These are phyloP conservation scores for Argopecten irradians DNA, from an alignment of 1,140 invertebrate species.

Conservation along the genomic window DNA sequence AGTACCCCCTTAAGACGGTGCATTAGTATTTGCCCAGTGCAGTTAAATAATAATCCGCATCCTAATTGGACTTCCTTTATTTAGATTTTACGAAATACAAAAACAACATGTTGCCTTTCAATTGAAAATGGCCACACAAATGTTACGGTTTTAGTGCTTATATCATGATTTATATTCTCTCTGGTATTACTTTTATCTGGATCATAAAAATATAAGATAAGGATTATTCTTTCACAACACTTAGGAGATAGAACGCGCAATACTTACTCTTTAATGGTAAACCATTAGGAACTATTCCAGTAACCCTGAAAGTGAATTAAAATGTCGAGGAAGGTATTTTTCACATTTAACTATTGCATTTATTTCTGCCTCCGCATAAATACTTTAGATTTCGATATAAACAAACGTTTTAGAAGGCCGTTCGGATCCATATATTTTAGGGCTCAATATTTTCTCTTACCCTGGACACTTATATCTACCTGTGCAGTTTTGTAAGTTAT, in stretches of 20 bases:
- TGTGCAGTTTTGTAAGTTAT: too few species aligned
- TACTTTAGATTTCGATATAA: too few species aligned
- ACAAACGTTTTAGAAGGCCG: too few species aligned
- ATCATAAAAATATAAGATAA: background rate
- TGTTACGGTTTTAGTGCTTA: background rate
- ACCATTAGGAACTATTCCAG: background rate
- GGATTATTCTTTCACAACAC: background rate
- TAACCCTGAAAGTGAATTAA: too few species aligned
- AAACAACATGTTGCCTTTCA: background rate
- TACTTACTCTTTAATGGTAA: background rate
- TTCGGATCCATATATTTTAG: too few species aligned
- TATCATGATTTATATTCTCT: background rate
- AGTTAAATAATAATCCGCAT: background rate
- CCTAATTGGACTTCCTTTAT: background rate
- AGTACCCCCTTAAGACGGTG: background rate
- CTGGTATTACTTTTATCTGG: background rate
- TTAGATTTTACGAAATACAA: background rate
- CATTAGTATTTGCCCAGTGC: background rate
- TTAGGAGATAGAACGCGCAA: background rate
- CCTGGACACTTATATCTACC: too few species aligned
- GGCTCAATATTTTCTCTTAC: too few species aligned
- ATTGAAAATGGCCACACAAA: background rate
- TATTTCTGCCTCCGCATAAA: too few species aligned
- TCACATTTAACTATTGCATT: too few species aligned
- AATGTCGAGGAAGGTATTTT: too few species aligned